Conservation (phyloP, 2,797 vertebrate species). For the Clarias platycephalus region DNA sequence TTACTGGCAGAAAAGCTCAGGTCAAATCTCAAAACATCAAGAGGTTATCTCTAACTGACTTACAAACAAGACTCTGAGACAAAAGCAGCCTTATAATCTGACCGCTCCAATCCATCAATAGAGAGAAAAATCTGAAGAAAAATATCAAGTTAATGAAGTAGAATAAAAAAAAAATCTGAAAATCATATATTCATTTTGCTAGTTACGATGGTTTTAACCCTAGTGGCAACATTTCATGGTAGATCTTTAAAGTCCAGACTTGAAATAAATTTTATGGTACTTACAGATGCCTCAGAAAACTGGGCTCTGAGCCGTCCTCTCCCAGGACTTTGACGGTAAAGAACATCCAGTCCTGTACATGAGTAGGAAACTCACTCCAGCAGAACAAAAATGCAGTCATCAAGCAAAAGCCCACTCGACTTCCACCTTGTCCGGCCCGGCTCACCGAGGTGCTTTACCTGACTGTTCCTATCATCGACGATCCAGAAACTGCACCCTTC, state of each 20-base stretch:
- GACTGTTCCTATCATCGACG: too few species aligned
- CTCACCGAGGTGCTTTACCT: too few species aligned
- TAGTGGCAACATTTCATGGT: neutral
- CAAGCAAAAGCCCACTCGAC: too few species aligned
- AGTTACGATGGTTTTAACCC: neutral
- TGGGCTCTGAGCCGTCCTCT: too few species aligned
- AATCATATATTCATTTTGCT: neutral
- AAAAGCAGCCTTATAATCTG: neutral
- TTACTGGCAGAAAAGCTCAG: neutral
- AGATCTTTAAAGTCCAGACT: neutral
- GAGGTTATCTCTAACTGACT: neutral
- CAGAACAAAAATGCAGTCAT: too few species aligned
- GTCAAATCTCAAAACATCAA: neutral
- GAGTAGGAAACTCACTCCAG: too few species aligned
- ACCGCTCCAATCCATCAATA: neutral
- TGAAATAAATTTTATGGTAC: too few species aligned
- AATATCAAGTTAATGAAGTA: neutral
- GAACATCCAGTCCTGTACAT: too few species aligned
- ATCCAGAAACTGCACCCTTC: too few species aligned
- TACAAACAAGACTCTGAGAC: neutral
- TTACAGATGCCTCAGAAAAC: too few species aligned
- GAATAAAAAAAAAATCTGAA: neutral
- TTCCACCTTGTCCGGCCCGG: too few species aligned
- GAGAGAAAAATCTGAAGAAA: neutral
- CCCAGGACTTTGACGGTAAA: too few species aligned